Percentiles rank a stretch among this genome's conserved stretches.
Conservation (phyloP, 2,113 vertebrate species). For the Chiloscyllium plagiosum region DNA sequence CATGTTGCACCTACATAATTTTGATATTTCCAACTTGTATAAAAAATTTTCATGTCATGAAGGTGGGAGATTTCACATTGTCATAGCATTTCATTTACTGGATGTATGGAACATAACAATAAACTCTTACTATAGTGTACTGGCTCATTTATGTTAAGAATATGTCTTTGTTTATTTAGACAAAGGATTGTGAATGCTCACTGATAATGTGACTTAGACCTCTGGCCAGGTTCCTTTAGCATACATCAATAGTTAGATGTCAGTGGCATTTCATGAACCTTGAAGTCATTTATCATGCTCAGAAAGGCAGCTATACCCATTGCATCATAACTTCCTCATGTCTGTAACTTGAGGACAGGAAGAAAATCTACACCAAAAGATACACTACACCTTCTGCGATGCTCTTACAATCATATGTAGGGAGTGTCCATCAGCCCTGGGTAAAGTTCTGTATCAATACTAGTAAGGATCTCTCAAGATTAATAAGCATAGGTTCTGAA, state of each 20-base stretch:
- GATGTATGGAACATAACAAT: not conserved
- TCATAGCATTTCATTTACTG: not conserved
- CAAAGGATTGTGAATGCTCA: not conserved
- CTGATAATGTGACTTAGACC: not conserved
- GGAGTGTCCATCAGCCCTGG: not conserved
- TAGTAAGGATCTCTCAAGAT: not conserved
- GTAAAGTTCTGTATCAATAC: not conserved
- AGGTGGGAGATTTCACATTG: not conserved
- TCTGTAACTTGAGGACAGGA: not conserved
- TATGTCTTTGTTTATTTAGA: constrained; percentile 18
- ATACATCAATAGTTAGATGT: not conserved
- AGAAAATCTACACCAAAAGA: not conserved
- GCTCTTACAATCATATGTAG: not conserved
- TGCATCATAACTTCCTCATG: not conserved
- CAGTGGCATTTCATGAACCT: not conserved
- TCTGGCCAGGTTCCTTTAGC: not conserved
- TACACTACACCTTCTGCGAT: not conserved
- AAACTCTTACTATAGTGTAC: not conserved
- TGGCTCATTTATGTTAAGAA: not conserved
- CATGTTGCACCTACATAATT: not conserved
- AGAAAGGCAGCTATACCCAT: constrained; percentile 18
- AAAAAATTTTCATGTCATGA: not conserved
- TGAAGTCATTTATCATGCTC: constrained; percentile 38
- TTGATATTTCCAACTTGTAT: not conserved
- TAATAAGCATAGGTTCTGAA: not conserved